Evolutionary conservation across 2,113 vertebrate genomes (phyloP).

Genomic region (Verasper variegatus): DNA sequence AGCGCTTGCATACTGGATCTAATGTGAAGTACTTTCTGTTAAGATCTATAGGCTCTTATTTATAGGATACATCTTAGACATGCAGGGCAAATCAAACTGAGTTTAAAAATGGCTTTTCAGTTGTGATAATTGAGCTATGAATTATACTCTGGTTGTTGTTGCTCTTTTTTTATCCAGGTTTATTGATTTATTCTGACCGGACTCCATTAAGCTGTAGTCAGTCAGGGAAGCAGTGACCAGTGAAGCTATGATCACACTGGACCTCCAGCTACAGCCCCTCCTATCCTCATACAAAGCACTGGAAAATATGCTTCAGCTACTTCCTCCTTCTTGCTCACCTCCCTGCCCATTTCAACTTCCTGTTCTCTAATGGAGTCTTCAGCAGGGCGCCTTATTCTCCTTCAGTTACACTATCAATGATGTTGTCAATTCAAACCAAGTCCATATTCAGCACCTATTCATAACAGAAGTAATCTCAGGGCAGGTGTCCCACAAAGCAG

Average conservation of each 20-base stretch:
- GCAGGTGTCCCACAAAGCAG: too few relatives aligned
- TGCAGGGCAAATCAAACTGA: neutral
- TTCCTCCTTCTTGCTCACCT: slow-evolving; percentile 60
- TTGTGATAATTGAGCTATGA: neutral
- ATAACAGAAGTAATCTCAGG: too few relatives aligned
- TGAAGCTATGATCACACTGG: neutral
- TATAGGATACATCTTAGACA: neutral
- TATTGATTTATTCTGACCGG: neutral
- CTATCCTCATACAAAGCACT: slow-evolving; percentile 38
- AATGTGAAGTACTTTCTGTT: neutral
- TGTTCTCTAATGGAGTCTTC: slow-evolving; percentile 56
- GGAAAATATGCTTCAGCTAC: slow-evolving; percentile 74
- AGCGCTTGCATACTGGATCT: neutral
- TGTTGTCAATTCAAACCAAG: neutral
- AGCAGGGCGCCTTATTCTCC: neutral
- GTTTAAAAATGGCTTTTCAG: neutral
- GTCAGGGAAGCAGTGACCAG: neutral
- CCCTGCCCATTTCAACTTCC: slow-evolving; percentile 65
- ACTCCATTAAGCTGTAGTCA: neutral
- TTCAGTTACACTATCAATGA: neutral
- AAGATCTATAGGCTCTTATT: neutral
- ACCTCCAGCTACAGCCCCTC: slow-evolving; percentile 34
- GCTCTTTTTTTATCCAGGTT: neutral
- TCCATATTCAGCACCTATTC: neutral
- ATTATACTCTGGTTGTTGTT: neutral